Base-by-base conservation (phyloP, 2,888 invertebrate species). In the Drosophila histrio region DNA sequence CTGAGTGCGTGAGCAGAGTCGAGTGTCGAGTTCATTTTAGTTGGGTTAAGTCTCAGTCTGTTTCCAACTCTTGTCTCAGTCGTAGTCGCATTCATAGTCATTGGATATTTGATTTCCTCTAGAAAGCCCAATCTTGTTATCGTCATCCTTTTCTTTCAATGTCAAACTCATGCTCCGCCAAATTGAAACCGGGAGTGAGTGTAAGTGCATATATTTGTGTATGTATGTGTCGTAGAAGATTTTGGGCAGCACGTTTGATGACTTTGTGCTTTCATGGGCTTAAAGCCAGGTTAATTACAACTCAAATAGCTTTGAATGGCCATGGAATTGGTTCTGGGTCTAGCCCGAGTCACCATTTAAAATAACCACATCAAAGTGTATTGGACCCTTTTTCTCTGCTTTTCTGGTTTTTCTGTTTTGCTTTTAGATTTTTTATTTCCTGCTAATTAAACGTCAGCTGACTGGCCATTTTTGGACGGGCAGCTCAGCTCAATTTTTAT, bases 381-480 rank as follows among this genome's bases (percentile, higher is more conserved):
- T 5, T 36, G 21, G 61, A 70, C 60, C 63, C 57, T 64, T 70
- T 66, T 34, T 15, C 21, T 15, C n/a, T 1, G 17, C 13, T 26
- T 44, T 19, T 24, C 22, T 9, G 22, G 34, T 3, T 2, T 13
- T 41, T 38, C 43, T 22, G 39, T 21, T 47, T 64, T 77, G 26
- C 52, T 58, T 22, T 53, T 36, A 41, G 41, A 36, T 26, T 47
- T 59, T 59, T 62, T 62, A 28, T 62, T 61, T 56, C 36, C 41
- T 71, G 80, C 86, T 77, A 82, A 82, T 88, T 82, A 87, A 82
- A 88, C 68, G 63, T 62, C 74, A 65, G 67, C 72, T 76, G 72
- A 63, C 77, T 67, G 49, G 61, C 59, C 56, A 67, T 50, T 71
- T 75, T 66, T 66, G 44, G 58, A 58, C 59, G 47, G 53, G 61